Conservation (phyloP, 2,113 vertebrate species). For the Himantopus leucocephalus region DNA sequence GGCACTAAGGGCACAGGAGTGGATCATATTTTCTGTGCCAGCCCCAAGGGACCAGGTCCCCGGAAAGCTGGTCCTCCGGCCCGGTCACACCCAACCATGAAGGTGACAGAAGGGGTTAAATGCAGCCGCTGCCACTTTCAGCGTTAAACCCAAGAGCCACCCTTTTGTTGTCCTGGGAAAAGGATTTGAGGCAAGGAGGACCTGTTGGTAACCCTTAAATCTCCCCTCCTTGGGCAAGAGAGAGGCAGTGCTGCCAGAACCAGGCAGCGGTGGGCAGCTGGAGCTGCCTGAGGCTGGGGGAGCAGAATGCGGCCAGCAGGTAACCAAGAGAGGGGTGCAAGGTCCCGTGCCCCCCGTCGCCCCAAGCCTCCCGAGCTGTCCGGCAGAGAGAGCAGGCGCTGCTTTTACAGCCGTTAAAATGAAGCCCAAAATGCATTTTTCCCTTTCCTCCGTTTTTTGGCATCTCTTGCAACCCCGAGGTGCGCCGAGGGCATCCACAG, state of each 20-base stretch:
- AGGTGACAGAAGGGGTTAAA: background rate
- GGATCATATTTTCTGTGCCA: background rate
- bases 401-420: background rate
- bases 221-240: background rate
- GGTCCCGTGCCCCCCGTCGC: background rate
- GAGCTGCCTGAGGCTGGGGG: background rate
- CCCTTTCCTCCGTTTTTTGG: fast-evolving
- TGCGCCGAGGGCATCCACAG: fast-evolving
- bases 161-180: background rate
- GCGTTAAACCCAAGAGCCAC: fast-evolving
- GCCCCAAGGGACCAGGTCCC: background rate
- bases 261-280: background rate
- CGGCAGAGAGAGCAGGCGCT: background rate
- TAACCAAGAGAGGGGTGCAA: background rate
- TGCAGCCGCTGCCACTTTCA: background rate
- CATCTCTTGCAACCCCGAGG: fast-evolving
- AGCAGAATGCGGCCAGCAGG: background rate
- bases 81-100: fast-evolving
- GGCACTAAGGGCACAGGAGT: background rate
- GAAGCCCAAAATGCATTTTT: background rate
- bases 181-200: background rate
- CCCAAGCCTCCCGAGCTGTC: fast-evolving
- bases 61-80: background rate
- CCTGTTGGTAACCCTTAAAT: background rate
- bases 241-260: background rate